Evolutionary conservation across 2,888 invertebrate species (phyloP).

Genomic region (Sphinx pinastri): DNA sequence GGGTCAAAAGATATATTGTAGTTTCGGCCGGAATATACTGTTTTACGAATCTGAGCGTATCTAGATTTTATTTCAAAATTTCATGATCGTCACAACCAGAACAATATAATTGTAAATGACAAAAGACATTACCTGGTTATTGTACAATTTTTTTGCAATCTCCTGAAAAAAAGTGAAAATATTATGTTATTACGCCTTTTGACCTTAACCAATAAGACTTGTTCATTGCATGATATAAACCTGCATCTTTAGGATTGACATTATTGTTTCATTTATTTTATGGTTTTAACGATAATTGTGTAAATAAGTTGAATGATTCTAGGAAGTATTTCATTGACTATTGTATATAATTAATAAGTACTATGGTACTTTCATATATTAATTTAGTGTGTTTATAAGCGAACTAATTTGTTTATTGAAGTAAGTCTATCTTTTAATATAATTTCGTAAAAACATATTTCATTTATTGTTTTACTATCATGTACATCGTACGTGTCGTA

Average conservation of each 20-base stretch:
- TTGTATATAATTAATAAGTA: constrained; percentile 14
- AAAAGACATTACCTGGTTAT: too few species aligned
- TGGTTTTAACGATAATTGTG: neutral
- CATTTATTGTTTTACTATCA: neutral
- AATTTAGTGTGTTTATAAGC: constrained; percentile 9
- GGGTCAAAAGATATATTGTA: too few species aligned
- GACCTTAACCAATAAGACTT: neutral
- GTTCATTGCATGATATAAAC: neutral
- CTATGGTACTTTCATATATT: constrained; percentile 4
- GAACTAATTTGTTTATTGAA: neutral
- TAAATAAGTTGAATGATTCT: neutral
- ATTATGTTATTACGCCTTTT: neutral
- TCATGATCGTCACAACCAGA: too few species aligned
- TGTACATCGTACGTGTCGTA: too few species aligned
- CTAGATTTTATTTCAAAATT: too few species aligned
- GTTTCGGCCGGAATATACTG: too few species aligned
- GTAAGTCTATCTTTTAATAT: constrained; percentile 12
- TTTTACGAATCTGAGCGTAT: too few species aligned
- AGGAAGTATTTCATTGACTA: constrained; percentile 20
- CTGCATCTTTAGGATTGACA: neutral
- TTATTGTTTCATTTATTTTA: neutral
- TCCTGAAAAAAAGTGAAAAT: too few species aligned
- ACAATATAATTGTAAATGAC: too few species aligned
- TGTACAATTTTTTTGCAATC: too few species aligned
- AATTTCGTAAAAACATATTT: neutral